Evolutionary conservation across 1,140 invertebrate genomes (phyloP).

Genomic region (Sitobion miscanthi): DNA sequence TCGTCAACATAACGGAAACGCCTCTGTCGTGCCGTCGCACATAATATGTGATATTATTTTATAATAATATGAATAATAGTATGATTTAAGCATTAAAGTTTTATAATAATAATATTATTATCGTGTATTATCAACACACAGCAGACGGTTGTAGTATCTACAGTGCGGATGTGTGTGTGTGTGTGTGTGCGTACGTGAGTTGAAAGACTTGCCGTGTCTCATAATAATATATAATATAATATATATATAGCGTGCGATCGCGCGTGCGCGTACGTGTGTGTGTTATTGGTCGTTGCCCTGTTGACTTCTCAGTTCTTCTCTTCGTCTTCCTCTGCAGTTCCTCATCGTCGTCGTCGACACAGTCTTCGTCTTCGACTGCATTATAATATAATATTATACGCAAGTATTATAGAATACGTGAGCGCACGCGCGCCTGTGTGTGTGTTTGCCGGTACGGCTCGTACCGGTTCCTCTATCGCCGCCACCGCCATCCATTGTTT

Average conservation of each 20-base stretch:
- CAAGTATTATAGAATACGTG: neutral
- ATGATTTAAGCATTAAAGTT: neutral
- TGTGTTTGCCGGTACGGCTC: neutral
- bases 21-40: neutral
- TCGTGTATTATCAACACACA: neutral
- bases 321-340: neutral
- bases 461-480: conserved; percentile 13
- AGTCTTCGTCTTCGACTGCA: neutral
- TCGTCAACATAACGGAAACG: neutral
- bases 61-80: neutral
- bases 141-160: neutral
- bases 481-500: neutral
- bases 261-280: neutral
- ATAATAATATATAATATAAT: neutral
- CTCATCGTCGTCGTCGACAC: neutral
- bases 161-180: neutral
- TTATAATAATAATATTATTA: neutral
- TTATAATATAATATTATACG: neutral
- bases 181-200: neutral
- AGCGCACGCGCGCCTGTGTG: neutral
- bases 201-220: neutral
- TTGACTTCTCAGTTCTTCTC: neutral
- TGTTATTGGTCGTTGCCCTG: conserved; percentile 43
- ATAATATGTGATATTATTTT: neutral
- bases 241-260: no score